Evolutionary conservation across 92 coral and sea anemone genomes (phyloP).

Genomic region (Ricordea florida): DNA sequence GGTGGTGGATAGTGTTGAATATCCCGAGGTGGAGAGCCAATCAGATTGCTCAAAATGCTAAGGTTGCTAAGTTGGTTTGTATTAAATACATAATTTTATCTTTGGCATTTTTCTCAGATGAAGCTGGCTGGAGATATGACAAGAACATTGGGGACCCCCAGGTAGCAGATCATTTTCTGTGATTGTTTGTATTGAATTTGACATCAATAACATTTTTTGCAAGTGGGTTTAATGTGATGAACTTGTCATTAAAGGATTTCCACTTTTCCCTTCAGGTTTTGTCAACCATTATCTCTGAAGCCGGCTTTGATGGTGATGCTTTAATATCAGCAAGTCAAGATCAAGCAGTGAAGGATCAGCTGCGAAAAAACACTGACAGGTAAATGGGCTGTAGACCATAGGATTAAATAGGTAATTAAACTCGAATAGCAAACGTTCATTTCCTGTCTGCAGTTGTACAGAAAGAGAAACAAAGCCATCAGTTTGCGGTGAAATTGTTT

Average conservation of each 20-base stretch:
- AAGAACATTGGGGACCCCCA: conserved; percentile 70
- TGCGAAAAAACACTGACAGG: conserved; percentile 79
- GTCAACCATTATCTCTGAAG: conserved; percentile 55
- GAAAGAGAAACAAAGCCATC: no score
- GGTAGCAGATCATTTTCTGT: conserved; percentile 1
- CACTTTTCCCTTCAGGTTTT: conserved; percentile 45
- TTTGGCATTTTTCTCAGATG: conserved; percentile 42
- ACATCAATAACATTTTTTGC: no score
- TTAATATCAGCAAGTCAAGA: conserved; percentile 61
- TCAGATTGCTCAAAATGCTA: no score
- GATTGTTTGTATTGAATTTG: no score
- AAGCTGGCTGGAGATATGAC: conserved; percentile 82
- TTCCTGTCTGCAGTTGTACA: not conserved
- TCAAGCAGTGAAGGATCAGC: conserved; percentile 69
- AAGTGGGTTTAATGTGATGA: not conserved
- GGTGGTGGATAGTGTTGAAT: no score
- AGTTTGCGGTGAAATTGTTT: no score
- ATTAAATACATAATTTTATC: no score
- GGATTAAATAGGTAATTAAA: not conserved
- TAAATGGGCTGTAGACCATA: not conserved
- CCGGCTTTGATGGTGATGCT: conserved; percentile 78
- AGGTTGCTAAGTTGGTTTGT: no score
- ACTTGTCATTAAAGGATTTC: no score
- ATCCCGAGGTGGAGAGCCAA: no score
- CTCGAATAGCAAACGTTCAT: no score